Conservation (phyloP, 2,888 invertebrate genomes). For the Morpho deidamia region DNA sequence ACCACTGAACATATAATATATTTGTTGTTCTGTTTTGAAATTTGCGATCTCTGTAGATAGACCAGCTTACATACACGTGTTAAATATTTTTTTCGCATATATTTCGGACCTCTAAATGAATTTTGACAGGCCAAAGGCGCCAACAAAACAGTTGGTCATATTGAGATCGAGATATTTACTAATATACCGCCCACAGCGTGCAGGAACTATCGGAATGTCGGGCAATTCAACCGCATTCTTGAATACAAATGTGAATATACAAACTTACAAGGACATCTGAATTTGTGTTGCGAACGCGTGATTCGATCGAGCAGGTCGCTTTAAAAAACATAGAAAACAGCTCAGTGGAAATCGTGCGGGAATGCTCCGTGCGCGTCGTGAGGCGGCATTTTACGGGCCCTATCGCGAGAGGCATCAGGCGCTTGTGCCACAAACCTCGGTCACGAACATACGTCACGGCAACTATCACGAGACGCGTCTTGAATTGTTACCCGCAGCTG, state of each 20-base stretch:
- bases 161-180: conserved; percentile 57
- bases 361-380: conserved; percentile 64
- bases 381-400: conserved; percentile 69
- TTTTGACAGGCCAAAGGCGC: conserved; percentile 42
- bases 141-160: conserved; percentile 44
- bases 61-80: too few species aligned
- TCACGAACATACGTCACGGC: conserved; percentile 71
- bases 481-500: conserved; percentile 71
- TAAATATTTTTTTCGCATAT: too few species aligned
- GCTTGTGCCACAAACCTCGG: conserved; percentile 60
- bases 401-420: conserved; percentile 65
- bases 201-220: conserved; percentile 56
- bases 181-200: conserved; percentile 57
- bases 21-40: too few species aligned
- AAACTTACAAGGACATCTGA: conserved; percentile 57
- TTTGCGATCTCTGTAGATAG: not conserved
- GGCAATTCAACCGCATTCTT: conserved; percentile 68
- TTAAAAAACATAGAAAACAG: conserved; percentile 36
- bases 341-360: conserved; percentile 56
- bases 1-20: not conserved
- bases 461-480: conserved; percentile 43
- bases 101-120: too few species aligned
- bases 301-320: conserved; percentile 9
- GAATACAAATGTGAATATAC: conserved; percentile 58
- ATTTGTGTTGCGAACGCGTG: conserved; percentile 5